These are phyloP conservation scores for Caenorhabditis angaria DNA, from an alignment of 2,888 invertebrate species.

Conservation along the genomic window DNA sequence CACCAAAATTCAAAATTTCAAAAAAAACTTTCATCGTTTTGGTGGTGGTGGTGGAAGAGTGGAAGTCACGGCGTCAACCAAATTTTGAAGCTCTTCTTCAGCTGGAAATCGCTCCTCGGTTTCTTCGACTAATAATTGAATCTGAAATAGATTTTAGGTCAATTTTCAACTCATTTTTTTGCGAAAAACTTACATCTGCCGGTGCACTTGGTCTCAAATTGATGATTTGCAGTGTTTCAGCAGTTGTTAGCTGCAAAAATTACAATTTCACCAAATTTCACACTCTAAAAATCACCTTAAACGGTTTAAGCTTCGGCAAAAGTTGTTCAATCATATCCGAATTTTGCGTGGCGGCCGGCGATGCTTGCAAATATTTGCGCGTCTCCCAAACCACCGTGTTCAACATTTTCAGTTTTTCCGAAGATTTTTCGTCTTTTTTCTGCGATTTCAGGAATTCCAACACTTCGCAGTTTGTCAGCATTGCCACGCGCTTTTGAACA, in stretches of 20 bases:
- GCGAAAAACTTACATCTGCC: conserved; percentile 29
- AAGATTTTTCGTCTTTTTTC: conserved; percentile 28
- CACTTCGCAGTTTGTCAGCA: conserved; percentile 55
- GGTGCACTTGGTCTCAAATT: conserved; percentile 47
- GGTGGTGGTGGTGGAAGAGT: conserved; percentile 27
- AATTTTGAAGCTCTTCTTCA: conserved; percentile 42
- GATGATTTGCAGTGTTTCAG: conserved; percentile 54
- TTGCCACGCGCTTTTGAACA: conserved; percentile 37
- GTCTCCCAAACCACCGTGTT: conserved; percentile 50
- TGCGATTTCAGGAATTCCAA: conserved; percentile 31
- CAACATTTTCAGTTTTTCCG: conserved; percentile 38
- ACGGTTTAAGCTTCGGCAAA: conserved; percentile 39
- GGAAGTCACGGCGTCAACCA: conserved; percentile 15
- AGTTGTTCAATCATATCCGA: conserved; percentile 32
- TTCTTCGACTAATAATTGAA: conserved; percentile 57
- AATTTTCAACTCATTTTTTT: not conserved
- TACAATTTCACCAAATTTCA: too few species aligned
- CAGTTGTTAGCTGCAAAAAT: too few species aligned
- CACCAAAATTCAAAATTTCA: not conserved
- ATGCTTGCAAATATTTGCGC: conserved; percentile 40
- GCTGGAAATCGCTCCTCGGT: conserved; percentile 52
- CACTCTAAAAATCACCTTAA: too few species aligned
- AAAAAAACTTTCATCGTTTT: conserved; percentile 9
- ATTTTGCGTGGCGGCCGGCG: conserved; percentile 44
- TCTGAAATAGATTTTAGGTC: conserved; percentile 23